phyloP scores from a whole-genome alignment of 2,888 invertebrate genomes.

The Andricus quercusramuli region DNA sequence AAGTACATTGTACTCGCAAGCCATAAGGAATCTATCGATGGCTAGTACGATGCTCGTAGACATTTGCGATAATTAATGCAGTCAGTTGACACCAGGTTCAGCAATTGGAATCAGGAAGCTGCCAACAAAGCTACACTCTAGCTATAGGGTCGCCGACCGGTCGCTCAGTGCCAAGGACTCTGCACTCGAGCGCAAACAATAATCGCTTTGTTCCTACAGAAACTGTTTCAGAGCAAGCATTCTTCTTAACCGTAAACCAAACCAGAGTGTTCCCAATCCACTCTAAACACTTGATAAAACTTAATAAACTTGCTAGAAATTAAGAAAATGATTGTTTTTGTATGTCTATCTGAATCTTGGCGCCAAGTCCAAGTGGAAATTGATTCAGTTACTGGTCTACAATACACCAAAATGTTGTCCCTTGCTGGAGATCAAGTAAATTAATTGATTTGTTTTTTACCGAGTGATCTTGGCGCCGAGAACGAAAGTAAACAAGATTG shows the following conservation, averaged over 20 bases:
- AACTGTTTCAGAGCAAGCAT: constrained; percentile 53
- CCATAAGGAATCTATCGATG: constrained; percentile 53
- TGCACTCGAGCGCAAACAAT: constrained; percentile 55
- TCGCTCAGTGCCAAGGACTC: constrained; percentile 58
- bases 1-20: constrained; percentile 57
- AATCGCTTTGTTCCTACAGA: constrained; percentile 58
- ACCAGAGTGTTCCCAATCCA: background rate
- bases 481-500: background rate
- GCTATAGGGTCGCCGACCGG: constrained; percentile 56
- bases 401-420: too few relatives aligned
- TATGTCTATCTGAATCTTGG: too few relatives aligned
- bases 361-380: too few relatives aligned
- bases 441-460: background rate
- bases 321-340: too few relatives aligned
- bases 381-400: too few relatives aligned
- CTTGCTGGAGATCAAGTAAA: background rate
- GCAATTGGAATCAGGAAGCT: constrained; percentile 54
- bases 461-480: background rate
- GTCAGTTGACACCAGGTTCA: constrained; percentile 17
- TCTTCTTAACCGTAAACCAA: constrained; percentile 53
- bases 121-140: constrained; percentile 47
- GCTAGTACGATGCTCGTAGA: background rate
- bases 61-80: constrained; percentile 29
- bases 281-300: background rate
- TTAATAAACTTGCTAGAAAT: too few relatives aligned